Base-by-base conservation (phyloP, 2,888 invertebrate genomes). In the Amphipyra berbera region DNA sequence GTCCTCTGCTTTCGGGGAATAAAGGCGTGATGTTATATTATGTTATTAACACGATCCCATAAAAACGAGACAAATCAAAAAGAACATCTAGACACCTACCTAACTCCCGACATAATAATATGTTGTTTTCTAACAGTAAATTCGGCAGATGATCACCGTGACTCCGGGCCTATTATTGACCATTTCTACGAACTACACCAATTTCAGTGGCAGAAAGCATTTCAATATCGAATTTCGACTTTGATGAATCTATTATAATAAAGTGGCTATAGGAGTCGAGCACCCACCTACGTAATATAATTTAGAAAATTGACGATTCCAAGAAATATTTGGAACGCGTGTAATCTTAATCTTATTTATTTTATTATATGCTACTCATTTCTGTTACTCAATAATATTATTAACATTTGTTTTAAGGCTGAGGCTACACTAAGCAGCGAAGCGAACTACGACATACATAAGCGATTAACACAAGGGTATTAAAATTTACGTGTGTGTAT, bases 221-320 rank as follows among this genome's bases (percentile, higher is more conserved):
- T 69, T 63, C 15, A 70, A 61, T 63, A 60, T 52, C 8, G 46
- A 14, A 56, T 53, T 69, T 74, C 40, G 59, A 61, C 50, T 75
- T 62, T 55, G 68, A 68, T 55, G 46, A 64, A 56, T 68, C 60
- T 63, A 73, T 73, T 76, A 74, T 73, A 76, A 74, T 73, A 59
- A 57, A 52, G 61, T 63, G 54, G 63, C 59, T 58, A 57, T 46
- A 57, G 33, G 48, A 6, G 44, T 42, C 47, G 35, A 35, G 15
- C 35, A 6, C 47, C 35, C 12, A 15, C 35, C 6, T 1, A 14
- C 14, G 35, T 47, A 35, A 53, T 35, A 42, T 46, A 62, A 61
- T 73, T 63, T 21, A 12, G 10, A 30, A 60, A 64, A 65, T 62
- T 38, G 27, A 0, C 6, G 2, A 37, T 63, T 61, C 62, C 6